Percentiles rank a stretch among this genome's conserved stretches.
Conservation (phyloP, 2,113 vertebrate species). For the Herpetotheres cachinnans region DNA sequence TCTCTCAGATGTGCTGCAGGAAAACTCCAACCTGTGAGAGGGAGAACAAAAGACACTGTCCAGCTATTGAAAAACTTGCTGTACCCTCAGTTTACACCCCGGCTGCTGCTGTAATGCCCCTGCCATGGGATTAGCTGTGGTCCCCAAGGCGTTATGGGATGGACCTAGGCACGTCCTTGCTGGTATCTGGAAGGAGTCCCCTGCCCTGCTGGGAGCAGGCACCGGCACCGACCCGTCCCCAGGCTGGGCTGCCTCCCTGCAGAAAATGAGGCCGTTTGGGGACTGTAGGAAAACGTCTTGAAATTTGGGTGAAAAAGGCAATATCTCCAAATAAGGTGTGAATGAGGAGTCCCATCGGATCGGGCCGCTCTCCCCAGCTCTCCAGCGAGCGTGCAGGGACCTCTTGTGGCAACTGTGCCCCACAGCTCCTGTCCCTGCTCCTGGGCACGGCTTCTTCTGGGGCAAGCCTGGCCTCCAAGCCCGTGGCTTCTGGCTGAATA, state of each 20-base stretch:
- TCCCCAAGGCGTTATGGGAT: accelerated
- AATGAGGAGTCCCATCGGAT: not conserved
- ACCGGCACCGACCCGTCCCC: not conserved
- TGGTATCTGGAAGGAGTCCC: not conserved
- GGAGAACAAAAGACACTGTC: not conserved
- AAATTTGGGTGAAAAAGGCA: slow-evolving; percentile 22
- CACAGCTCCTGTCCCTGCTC: not conserved
- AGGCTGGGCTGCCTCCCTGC: not conserved
- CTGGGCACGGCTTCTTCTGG: not conserved
- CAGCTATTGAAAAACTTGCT: not conserved
- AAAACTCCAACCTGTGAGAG: not conserved
- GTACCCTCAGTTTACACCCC: not conserved
- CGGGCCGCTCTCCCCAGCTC: not conserved
- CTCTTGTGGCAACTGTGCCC: slow-evolving; percentile 27
- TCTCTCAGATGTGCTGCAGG: not conserved
- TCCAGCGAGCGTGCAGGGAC: slow-evolving; percentile 32
- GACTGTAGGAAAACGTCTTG: not conserved
- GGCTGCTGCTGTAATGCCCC: not conserved
- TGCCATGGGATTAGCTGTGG: not conserved
- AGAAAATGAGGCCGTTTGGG: not conserved
- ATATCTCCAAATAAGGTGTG: not conserved
- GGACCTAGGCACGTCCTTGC: not conserved
- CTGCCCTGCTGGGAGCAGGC: not conserved
- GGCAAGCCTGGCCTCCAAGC: not conserved
- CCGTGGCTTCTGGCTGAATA: not conserved